These are phyloP conservation scores for Cryptocheilus praepositus DNA, from an alignment of 2,888 invertebrate genomes.

Conservation along the genomic window DNA sequence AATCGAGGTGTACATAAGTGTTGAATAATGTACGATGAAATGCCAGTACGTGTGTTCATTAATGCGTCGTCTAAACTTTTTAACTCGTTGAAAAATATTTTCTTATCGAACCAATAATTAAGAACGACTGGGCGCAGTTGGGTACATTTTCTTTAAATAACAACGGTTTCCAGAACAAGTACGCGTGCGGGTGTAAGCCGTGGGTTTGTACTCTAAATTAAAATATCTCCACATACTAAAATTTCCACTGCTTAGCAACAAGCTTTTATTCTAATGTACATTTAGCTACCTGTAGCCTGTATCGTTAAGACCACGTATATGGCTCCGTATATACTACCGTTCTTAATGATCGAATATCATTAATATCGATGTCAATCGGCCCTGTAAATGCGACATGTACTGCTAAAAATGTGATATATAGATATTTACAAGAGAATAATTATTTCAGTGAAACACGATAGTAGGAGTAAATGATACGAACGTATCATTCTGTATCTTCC, in stretches of 20 bases:
- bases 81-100: constrained; percentile 41
- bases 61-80: constrained; percentile 40
- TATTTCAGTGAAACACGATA: constrained; percentile 15
- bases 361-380: constrained; percentile 19
- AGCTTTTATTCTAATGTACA: constrained; percentile 14
- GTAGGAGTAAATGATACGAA: neutral
- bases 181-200: neutral
- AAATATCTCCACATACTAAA: neutral
- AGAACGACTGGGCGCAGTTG: neutral
- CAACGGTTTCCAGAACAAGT: neutral
- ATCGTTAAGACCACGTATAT: too few relatives aligned
- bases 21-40: constrained; percentile 31
- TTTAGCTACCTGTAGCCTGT: neutral
- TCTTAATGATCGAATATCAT: too few relatives aligned
- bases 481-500: constrained; percentile 8
- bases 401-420: constrained; percentile 34
- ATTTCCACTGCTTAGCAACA: neutral
- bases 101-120: constrained; percentile 30
- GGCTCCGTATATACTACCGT: too few relatives aligned
- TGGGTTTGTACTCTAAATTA: neutral
- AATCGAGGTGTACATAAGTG: constrained; percentile 32
- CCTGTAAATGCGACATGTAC: constrained; percentile 21
- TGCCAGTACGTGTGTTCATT: constrained; percentile 51
- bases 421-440: constrained; percentile 20
- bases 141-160: constrained; percentile 6